Conservation (phyloP, 2,888 invertebrate genomes). For the Falcaria lacertinaria region DNA sequence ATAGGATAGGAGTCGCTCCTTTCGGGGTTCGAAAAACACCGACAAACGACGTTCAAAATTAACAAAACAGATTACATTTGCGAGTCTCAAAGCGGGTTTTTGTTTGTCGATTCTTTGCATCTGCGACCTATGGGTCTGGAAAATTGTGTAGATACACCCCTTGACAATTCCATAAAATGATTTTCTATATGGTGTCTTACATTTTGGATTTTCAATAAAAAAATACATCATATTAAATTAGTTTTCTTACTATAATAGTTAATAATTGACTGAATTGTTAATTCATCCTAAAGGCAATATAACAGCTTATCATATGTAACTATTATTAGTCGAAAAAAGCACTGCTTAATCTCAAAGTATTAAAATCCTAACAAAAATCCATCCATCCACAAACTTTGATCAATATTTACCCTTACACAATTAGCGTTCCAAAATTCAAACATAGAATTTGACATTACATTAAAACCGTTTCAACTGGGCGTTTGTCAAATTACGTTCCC, state of each 20-base stretch:
- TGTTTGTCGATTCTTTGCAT: constrained; percentile 69
- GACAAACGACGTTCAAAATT: constrained; percentile 62
- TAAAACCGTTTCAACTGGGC: constrained; percentile 35
- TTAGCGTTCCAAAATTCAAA: constrained; percentile 36
- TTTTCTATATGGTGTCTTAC: no score
- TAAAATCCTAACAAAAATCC: no score
- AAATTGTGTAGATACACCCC: constrained; percentile 15
- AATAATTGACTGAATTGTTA: no score
- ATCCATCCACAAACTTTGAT: constrained; percentile 1
- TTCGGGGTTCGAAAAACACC: constrained; percentile 50
- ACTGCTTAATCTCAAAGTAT: no score
- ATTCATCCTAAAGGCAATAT: no score
- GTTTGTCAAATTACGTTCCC: constrained; percentile 57
- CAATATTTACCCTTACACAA: constrained; percentile 15
- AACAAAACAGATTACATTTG: constrained; percentile 76
- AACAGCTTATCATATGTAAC: no score
- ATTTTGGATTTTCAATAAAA: no score
- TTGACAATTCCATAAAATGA: no score
- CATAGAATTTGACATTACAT: constrained; percentile 18
- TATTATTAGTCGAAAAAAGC: no score
- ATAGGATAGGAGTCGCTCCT: constrained; percentile 26
- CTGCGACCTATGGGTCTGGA: constrained; percentile 41
- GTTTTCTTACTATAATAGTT: no score
- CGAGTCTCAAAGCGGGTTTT: constrained; percentile 55
- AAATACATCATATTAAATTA: no score